Evolutionary conservation across 2,113 vertebrate genomes (phyloP), one percentile per base, ranked within the genome.

Genomic region (Lates calcarifer): DNA sequence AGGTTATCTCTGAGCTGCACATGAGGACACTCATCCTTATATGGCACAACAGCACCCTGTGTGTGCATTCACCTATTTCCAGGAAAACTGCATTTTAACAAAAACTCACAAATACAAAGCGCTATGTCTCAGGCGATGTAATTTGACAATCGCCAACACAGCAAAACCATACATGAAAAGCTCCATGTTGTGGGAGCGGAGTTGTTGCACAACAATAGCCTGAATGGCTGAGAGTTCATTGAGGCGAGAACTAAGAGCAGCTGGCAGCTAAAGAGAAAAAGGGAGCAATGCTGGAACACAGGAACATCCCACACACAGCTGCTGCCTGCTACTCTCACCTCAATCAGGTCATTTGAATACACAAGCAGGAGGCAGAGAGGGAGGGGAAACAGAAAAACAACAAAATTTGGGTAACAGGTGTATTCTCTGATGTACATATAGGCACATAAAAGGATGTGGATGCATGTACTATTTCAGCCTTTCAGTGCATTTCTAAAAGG

Each of bases 271-370:
- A 72, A 78, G 65, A 47, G 41, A 77, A 73, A 64, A 24, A 72
- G 47, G 68, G 61, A 39, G 61, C 51, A 53, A 71, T 28, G 4
- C 79, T 74, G 51, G 43, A 91, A 86, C 78, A 83, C 86, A 89
- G 81, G 49, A 86, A 77, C 84, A 81, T 76, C 92, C 89, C 85
- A 90, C 87, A 76, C 85, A 89, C 86, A 85, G 86, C 83, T 82
- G 87, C 80, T 83, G 85, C 28, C 57, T 37, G 61, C 74, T 79
- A 24, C 77, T 68, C 75, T 86, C 65, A 80, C 75, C 68, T 82
- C 60, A 77, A 33, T 79, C 71, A 69, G 72, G 79, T 62, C 62
- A 79, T 74, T 45, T 74, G 14, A 91, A 81, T 43, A 79, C 68
- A 82, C n/a, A 37, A 33, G 33, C 28, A 74, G 56, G 24, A 79